phyloP scores from a whole-genome alignment of 1,140 invertebrate species.

The Antheraea mylitta region DNA sequence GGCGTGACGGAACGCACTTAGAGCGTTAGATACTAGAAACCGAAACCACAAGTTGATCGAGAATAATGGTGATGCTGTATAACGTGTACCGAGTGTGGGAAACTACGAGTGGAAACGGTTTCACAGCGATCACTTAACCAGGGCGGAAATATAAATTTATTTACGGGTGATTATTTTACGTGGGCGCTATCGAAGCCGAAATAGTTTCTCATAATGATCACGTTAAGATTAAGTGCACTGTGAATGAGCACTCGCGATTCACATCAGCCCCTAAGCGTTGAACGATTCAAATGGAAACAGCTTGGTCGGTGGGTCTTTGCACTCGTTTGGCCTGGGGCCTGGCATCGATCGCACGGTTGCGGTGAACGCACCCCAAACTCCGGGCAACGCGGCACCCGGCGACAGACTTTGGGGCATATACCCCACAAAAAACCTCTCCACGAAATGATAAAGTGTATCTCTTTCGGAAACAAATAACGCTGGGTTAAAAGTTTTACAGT shows the following conservation, averaged over 20 bases:
- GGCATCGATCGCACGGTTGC: slow-evolving; percentile 58
- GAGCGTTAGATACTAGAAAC: slow-evolving; percentile 26
- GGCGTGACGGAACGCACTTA: slow-evolving; percentile 45
- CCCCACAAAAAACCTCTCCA: slow-evolving; percentile 43
- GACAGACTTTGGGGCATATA: slow-evolving; percentile 30
- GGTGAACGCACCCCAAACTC: slow-evolving; percentile 67
- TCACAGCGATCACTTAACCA: slow-evolving; percentile 23
- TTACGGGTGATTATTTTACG: slow-evolving; percentile 21
- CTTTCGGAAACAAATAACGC: neutral
- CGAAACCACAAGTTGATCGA: slow-evolving; percentile 37
- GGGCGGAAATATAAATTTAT: slow-evolving; percentile 28
- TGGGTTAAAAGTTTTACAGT: neutral
- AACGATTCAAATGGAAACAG: slow-evolving; percentile 49
- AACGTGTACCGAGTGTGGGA: slow-evolving; percentile 40
- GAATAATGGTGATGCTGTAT: slow-evolving; percentile 15
- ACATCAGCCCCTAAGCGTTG: slow-evolving; percentile 1
- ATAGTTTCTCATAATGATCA: neutral
- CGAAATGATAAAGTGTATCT: slow-evolving; percentile 3
- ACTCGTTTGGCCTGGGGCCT: slow-evolving; percentile 39
- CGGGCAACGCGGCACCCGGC: slow-evolving; percentile 43
- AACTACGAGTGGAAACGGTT: slow-evolving; percentile 30
- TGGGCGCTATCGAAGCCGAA: slow-evolving; percentile 9
- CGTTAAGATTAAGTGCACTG: neutral
- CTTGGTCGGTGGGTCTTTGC: slow-evolving; percentile 43
- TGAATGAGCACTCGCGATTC: neutral